Base-by-base conservation (phyloP, 2,888 invertebrate genomes). In the Apodemia hepburni region DNA sequence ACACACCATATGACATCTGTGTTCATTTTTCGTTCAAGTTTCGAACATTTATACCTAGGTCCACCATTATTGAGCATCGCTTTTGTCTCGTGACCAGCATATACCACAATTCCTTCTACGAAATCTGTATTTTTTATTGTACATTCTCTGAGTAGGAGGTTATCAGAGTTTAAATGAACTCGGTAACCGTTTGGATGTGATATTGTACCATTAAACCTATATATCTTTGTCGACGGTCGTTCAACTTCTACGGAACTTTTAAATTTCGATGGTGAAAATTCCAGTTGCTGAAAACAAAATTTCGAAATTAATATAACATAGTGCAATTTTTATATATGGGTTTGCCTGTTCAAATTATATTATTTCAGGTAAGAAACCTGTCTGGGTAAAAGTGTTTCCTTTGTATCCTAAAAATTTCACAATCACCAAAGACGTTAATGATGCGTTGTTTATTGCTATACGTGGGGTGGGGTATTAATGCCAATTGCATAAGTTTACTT, bases 1-100 rank as follows among this genome's bases (percentile, higher is more conserved):
- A 99, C 97, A 92, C 98, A 99, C 98, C 98, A 98, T 77, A 98
- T 95, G 65, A 99, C 97, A 87, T 98, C 98, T 73, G 96, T 94
- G 88, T 99, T 99, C 96, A 99, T 98, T 84, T 96, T 95, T 69
- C 95, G 94, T 85, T 99, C 99, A 73, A 99, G 92, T 69, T 95
- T 95, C 62, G 98, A 98, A 73, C 98, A 94, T 88, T 98, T 99
- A 87, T 96, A 97, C 58, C 98, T 94, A 65, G 98, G 98, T 57
- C 98, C 98, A 70, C 98, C 97, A 85, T 98, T 99, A 87, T 99
- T 99, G 68, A 99, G 93, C 97, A 99, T 97, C 18, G 98, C 97
- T 89, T 99, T 99, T 17, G 98, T 98, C 92, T 99, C 99, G 84
- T 98, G 98, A 65, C 99, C 96, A 70, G 98, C 98, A 92, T 99